A percentile compares a stretch with the other conserved stretches of the same genome.
These are phyloP conservation scores for Hydropotes inermis DNA, from an alignment of 2,113 vertebrate genomes.

Conservation along the genomic window DNA sequence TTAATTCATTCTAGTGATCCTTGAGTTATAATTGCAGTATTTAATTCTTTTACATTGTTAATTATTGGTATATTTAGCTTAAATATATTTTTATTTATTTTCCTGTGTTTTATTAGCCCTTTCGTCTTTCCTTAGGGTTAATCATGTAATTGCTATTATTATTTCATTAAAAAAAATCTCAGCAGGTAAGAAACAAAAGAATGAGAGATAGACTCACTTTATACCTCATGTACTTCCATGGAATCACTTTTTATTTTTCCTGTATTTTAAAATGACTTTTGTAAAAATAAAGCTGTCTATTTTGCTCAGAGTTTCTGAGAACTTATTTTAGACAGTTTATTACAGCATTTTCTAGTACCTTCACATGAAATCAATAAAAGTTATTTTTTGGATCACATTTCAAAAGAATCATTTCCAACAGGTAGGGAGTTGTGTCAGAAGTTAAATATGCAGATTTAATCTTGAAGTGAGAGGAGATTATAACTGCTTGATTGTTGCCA, in stretches of 20 bases:
- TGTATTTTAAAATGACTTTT: neutral
- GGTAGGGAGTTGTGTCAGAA: neutral
- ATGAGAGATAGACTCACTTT: neutral
- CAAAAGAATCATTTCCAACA: slow-evolving; percentile 8
- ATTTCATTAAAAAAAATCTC: neutral
- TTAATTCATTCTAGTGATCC: neutral
- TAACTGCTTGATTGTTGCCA: neutral
- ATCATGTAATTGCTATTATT: neutral
- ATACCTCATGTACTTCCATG: neutral
- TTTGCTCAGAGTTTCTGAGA: slow-evolving; percentile 28
- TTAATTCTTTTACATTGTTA: neutral
- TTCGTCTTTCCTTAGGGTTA: neutral
- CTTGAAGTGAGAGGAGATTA: neutral
- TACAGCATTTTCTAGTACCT: neutral
- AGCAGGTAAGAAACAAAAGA: neutral
- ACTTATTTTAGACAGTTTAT: neutral
- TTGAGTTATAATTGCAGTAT: neutral
- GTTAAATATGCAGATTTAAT: neutral
- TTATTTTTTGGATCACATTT: slow-evolving; percentile 12
- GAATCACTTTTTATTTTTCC: neutral
- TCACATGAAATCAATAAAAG: neutral
- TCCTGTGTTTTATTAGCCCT: neutral
- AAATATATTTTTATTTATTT: slow-evolving; percentile 7
- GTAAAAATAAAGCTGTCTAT: neutral
- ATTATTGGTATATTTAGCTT: neutral